A percentile compares a stretch with the other conserved stretches of the same genome.
These are phyloP conservation scores for Anoncus sp. DNA, from an alignment of 2,888 invertebrate species.

Conservation along the genomic window DNA sequence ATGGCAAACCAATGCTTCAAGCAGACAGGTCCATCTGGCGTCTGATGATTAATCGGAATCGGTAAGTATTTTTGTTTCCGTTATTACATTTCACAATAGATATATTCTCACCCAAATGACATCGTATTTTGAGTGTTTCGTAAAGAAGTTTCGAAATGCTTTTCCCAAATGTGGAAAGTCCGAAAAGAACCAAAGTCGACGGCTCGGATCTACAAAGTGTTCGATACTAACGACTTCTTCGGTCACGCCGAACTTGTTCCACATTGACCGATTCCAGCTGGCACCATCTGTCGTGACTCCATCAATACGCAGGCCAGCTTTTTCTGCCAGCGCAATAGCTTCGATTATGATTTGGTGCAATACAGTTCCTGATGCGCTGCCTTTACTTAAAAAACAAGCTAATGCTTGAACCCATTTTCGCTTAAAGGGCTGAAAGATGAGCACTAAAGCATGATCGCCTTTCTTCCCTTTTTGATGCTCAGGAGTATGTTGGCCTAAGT, in stretches of 20 bases:
- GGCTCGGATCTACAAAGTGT: slow-evolving; percentile 55
- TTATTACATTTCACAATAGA: not conserved
- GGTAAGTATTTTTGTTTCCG: not conserved
- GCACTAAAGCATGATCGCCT: slow-evolving; percentile 72
- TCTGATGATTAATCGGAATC: slow-evolving; percentile 46
- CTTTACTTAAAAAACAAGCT: slow-evolving; percentile 69
- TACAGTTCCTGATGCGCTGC: slow-evolving; percentile 65
- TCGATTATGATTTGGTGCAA: slow-evolving; percentile 70
- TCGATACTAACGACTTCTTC: slow-evolving; percentile 60
- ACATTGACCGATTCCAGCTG: slow-evolving; percentile 70
- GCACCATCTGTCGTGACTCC: slow-evolving; percentile 70
- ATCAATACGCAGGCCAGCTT: slow-evolving; percentile 66
- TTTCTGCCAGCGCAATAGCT: slow-evolving; percentile 68
- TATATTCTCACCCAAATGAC: slow-evolving; percentile 56
- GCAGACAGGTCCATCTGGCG: slow-evolving; percentile 63
- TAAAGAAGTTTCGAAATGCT: slow-evolving; percentile 35
- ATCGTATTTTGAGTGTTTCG: slow-evolving; percentile 2
- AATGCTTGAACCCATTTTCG: slow-evolving; percentile 69
- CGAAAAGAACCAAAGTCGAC: slow-evolving; percentile 67
- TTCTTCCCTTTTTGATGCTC: slow-evolving; percentile 56
- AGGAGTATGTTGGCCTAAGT: slow-evolving; percentile 69
- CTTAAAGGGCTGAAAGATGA: slow-evolving; percentile 71
- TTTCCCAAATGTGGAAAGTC: slow-evolving; percentile 71
- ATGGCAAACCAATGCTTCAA: slow-evolving; percentile 57
- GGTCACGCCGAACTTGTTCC: slow-evolving; percentile 65